phyloP scores from a whole-genome alignment of 2,888 invertebrate genomes.

The Troides helena region DNA sequence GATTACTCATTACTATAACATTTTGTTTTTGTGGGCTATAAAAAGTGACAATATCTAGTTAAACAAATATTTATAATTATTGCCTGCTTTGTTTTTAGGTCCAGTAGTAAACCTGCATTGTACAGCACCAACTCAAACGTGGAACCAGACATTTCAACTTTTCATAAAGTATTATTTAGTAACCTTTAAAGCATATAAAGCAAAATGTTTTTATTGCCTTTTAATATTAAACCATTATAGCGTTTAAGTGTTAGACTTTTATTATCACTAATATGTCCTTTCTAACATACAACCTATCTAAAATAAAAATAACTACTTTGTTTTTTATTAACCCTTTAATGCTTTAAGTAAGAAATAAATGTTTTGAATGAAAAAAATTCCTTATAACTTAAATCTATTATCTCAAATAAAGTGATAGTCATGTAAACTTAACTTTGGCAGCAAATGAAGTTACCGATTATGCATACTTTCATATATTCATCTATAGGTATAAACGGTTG shows the following conservation, averaged over 20 bases:
- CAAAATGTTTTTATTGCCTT: neutral
- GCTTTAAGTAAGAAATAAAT: too few relatives aligned
- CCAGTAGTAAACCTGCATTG: slow-evolving; percentile 60
- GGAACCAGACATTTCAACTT: slow-evolving; percentile 84
- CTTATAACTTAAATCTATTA: too few relatives aligned
- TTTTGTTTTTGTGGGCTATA: too few relatives aligned
- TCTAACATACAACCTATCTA: neutral
- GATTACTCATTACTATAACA: too few relatives aligned
- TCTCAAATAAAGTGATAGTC: too few relatives aligned
- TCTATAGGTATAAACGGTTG: too few relatives aligned
- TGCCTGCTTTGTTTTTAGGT: slow-evolving; percentile 49
- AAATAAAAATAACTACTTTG: neutral
- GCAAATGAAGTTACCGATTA: too few relatives aligned
- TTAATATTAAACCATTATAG: neutral
- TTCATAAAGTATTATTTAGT: slow-evolving; percentile 85
- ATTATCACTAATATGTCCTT: neutral
- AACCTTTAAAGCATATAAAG: slow-evolving; percentile 48
- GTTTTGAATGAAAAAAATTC: too few relatives aligned
- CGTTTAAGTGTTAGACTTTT: neutral
- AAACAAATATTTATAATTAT: too few relatives aligned
- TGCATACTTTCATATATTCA: too few relatives aligned
- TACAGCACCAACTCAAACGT: slow-evolving; percentile 80
- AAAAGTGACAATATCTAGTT: too few relatives aligned
- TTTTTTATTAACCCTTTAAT: neutral
- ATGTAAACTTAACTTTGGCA: too few relatives aligned